Conservation (phyloP, 2,113 vertebrate genomes). For the Gallinago media region DNA sequence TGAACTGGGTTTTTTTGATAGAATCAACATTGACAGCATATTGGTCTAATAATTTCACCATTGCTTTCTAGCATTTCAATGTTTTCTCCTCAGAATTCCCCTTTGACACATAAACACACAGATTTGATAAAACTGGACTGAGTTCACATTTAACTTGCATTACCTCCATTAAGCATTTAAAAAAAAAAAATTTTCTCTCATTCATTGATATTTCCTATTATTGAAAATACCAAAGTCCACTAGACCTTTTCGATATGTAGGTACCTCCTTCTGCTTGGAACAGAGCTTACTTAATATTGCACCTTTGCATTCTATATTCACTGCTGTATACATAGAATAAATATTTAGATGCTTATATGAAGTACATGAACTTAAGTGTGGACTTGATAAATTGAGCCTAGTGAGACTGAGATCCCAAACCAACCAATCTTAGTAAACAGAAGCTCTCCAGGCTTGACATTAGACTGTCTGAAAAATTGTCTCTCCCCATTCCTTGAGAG, state of each 20-base stretch:
- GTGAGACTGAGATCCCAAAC: neutral
- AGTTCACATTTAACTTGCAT: fast-evolving
- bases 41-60: neutral
- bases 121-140: neutral
- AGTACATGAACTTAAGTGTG: neutral
- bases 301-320: neutral
- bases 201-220: neutral
- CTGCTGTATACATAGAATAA: neutral
- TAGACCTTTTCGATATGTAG: neutral
- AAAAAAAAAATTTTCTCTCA: neutral
- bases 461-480: neutral
- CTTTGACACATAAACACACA: neutral
- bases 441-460: neutral
- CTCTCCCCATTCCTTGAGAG: fast-evolving
- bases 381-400: neutral
- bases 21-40: neutral
- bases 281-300: neutral
- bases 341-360: neutral
- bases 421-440: neutral
- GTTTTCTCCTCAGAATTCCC: neutral
- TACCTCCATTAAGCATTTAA: neutral
- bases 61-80: neutral
- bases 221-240: neutral
- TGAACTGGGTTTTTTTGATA: neutral
- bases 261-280: neutral